Base-by-base conservation (phyloP, 2,888 invertebrate genomes). In the Leptinotarsa juncta region DNA sequence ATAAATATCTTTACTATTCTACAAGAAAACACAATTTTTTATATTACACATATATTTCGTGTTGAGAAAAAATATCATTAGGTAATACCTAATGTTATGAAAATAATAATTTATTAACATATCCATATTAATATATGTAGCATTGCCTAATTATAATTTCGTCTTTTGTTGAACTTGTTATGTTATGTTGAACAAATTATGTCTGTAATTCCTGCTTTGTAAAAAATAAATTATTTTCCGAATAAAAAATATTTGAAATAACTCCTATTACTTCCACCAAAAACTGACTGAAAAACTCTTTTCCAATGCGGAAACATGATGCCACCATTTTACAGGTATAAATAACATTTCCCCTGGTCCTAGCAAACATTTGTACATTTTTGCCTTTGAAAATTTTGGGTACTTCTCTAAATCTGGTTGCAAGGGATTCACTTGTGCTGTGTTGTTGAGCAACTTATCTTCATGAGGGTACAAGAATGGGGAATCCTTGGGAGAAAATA, bases 291-390 rank as follows among this genome's bases (percentile, higher is more conserved):
- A 98, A 87, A 98, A 97, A 87, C 98, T 98, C 57, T 94, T 91
- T 53, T 94, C 93, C 62, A 97, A 89, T 0, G 98, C 94, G 78
- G 94, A 93, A 5, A 99, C 96, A 89, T 95, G 97, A 89, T 99
- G 99, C 98, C 99, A 99, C 95, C 97, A 97, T 85, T 94, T 94
- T 3, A 95, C 94, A 16, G 99, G 99, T 81, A 99, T 97, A 85
- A 94, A 99, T 70, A 99, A 88, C 90, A 97, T 94, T 83, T 98
- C 96, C 1, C 98, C 98, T 0, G 94, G 91, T 81, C 91, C 90
- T 49, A 99, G 88, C 12, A 93, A 88, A 85, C 95, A 92, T 85
- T 93, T 92, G 80, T 89, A 91, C 81, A 92, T 91, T 81, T 89
- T 90, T 0, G 93, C 93, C 73, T 91, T 88, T 62, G 84, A 85